Base-by-base conservation (phyloP, 2,113 vertebrate genomes). In the Camelus bactrianus region DNA sequence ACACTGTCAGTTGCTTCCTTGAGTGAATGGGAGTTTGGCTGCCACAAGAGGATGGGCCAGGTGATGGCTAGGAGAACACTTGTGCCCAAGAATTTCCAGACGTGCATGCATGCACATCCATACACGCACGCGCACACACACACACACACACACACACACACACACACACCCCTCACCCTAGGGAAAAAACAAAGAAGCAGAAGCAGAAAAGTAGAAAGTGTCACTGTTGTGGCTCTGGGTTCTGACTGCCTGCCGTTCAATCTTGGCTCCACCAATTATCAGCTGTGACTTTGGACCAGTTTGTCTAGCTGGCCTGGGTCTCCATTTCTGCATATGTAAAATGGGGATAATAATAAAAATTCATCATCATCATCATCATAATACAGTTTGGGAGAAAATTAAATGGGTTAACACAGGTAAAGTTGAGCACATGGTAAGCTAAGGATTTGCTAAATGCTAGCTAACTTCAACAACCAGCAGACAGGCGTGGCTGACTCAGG, bases 391-490 rank as follows among this genome's bases (percentile, higher is more conserved):
- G 13, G 32, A n/a, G 17, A n/a, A 20, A 38, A 70, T 38, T 1
- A 5, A 22, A 46, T 58, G 13, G 2, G 35, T 24, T 17, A 26
- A 24, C 6, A 13, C 26, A 58, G 62, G 50, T 54, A 16, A 11
- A 28, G 14, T 8, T 15, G 2, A 62, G 64, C 54, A 14, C 8
- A 0, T 0, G 26, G 24, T 20, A 19, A 46, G 32, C 28, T 20
- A 19, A 46, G 28, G 24, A 5, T 64, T 28, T 3, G 2, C 4
- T 7, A 16, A 42, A 16, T 0, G 12, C 22, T 8, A 2, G n/a
- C 20, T 42, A 8, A 48, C 52, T 20, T 48, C 11, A 35, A 42
- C n/a, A 30, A 17, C 32, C 2, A 3, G 28, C 0, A 30, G 56
- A 28, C 58, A 24, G 52, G 32, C 16, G 5, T 5, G 56, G 46